These are phyloP conservation scores for Drosophila ezoana DNA, from an alignment of 2,888 invertebrate species.

Conservation along the genomic window DNA sequence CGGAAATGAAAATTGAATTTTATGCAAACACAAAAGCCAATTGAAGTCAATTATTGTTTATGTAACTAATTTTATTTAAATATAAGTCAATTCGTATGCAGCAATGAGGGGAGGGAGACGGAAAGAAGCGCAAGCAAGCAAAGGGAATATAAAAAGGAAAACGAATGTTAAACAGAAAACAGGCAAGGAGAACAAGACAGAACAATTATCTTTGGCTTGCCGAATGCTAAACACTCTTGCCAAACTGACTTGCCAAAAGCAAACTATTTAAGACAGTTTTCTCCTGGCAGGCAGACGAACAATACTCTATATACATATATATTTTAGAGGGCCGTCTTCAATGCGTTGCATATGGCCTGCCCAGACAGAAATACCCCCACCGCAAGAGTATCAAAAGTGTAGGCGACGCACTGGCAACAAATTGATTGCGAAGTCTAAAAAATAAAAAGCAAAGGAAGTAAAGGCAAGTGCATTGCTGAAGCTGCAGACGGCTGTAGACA, in stretches of 20 bases:
- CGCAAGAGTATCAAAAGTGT: not conserved
- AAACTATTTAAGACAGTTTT: not conserved
- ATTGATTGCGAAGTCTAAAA: slow-evolving; percentile 33
- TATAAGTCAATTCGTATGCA: slow-evolving; percentile 61
- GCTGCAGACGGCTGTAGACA: not conserved
- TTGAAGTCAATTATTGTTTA: slow-evolving; percentile 81
- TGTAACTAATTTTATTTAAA: slow-evolving; percentile 80
- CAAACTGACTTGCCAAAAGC: not conserved
- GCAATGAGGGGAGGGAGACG: slow-evolving; percentile 7
- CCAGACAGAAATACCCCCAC: not conserved
- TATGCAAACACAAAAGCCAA: slow-evolving; percentile 78
- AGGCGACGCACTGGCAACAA: slow-evolving; percentile 15
- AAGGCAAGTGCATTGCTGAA: not conserved
- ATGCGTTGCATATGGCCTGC: not conserved
- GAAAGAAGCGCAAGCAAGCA: slow-evolving; percentile 1
- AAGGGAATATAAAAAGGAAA: slow-evolving; percentile 11
- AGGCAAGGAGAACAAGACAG: not conserved
- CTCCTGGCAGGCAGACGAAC: not conserved
- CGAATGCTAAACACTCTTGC: slow-evolving; percentile 17
- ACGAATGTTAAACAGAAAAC: slow-evolving; percentile 6
- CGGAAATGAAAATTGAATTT: slow-evolving; percentile 77
- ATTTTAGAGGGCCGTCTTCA: not conserved
- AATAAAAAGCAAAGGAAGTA: not conserved
- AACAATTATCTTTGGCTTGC: not conserved
- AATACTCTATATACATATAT: not conserved